These are phyloP conservation scores for Cotesia chilonis DNA, from an alignment of 1,140 invertebrate genomes.

Conservation along the genomic window DNA sequence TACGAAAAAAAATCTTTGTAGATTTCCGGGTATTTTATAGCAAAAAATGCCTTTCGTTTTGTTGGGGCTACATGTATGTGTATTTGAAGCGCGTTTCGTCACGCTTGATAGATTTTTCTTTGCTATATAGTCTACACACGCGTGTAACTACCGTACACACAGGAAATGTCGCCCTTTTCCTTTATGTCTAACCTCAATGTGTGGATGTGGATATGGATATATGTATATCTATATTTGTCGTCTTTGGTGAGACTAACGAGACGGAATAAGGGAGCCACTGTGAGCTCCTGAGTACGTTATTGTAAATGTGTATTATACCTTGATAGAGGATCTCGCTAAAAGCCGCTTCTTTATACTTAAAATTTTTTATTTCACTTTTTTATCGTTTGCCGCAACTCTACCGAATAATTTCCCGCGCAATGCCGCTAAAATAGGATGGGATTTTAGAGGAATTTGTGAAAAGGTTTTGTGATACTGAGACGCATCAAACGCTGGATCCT, in stretches of 20 bases:
- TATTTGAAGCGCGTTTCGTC: slow-evolving; percentile 22
- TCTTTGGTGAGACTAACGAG: slow-evolving; percentile 41
- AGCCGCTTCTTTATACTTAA: slow-evolving; percentile 34
- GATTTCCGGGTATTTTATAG: slow-evolving; percentile 52
- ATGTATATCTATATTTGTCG: slow-evolving; percentile 1
- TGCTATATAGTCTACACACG: slow-evolving; percentile 7
- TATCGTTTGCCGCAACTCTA: slow-evolving; percentile 38
- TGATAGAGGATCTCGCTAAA: slow-evolving; percentile 38
- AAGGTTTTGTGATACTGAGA: background rate
- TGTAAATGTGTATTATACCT: slow-evolving; percentile 40
- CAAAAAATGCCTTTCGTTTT: slow-evolving; percentile 47
- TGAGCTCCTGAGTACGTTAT: slow-evolving; percentile 28
- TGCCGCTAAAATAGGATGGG: background rate
- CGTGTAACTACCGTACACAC: slow-evolving; percentile 19
- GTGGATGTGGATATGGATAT: no score
- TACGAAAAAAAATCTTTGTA: slow-evolving; percentile 49
- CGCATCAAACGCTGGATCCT: slow-evolving; percentile 1
- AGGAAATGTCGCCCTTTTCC: slow-evolving; percentile 39
- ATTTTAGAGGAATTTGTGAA: background rate
- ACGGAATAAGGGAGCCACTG: slow-evolving; percentile 45
- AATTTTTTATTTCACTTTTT: slow-evolving; percentile 22
- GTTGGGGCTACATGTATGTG: slow-evolving; percentile 8
- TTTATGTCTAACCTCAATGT: background rate
- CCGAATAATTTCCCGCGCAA: slow-evolving; percentile 38
- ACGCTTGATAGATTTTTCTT: slow-evolving; percentile 36